Conservation (phyloP, 1,140 invertebrate genomes). For the Megalonaias nervosa region DNA sequence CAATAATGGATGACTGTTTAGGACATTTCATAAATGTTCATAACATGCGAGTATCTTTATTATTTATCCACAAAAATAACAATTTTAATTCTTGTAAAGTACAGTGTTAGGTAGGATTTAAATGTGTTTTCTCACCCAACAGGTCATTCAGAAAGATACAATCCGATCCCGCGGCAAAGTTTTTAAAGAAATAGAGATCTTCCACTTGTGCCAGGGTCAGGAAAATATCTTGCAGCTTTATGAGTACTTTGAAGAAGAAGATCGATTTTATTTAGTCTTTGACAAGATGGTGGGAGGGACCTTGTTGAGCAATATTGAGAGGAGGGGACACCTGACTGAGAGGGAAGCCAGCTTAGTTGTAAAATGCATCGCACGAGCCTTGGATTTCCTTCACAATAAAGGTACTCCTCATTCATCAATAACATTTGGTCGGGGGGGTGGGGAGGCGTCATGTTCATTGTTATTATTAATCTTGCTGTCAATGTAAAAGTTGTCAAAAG, state of each 20-base stretch:
- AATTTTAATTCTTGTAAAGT: too few species aligned
- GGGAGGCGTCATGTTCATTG: too few species aligned
- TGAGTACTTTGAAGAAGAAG: conserved; percentile 97
- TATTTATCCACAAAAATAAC: too few species aligned
- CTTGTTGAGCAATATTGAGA: conserved; percentile 91
- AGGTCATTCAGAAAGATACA: conserved; percentile 95
- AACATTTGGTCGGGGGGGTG: too few species aligned
- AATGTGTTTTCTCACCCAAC: conserved; percentile 37
- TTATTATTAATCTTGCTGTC: too few species aligned
- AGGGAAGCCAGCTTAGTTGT: conserved; percentile 94
- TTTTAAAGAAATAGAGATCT: conserved; percentile 98
- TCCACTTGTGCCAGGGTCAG: conserved; percentile 97
- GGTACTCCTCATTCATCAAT: conserved; percentile 45
- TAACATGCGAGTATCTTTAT: too few species aligned
- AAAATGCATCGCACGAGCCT: conserved; percentile 92
- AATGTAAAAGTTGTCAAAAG: too few species aligned
- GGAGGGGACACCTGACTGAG: conserved; percentile 93
- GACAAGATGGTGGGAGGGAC: conserved; percentile 94
- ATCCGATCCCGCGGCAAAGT: conserved; percentile 93
- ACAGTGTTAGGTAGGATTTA: neutral
- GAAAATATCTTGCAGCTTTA: conserved; percentile 97
- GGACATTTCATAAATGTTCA: too few species aligned
- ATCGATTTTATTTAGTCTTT: conserved; percentile 96
- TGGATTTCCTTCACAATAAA: conserved; percentile 95
- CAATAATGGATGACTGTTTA: too few species aligned